phyloP scores from a whole-genome alignment of 2,113 vertebrate species.

The Tangachromis dhanisi region DNA sequence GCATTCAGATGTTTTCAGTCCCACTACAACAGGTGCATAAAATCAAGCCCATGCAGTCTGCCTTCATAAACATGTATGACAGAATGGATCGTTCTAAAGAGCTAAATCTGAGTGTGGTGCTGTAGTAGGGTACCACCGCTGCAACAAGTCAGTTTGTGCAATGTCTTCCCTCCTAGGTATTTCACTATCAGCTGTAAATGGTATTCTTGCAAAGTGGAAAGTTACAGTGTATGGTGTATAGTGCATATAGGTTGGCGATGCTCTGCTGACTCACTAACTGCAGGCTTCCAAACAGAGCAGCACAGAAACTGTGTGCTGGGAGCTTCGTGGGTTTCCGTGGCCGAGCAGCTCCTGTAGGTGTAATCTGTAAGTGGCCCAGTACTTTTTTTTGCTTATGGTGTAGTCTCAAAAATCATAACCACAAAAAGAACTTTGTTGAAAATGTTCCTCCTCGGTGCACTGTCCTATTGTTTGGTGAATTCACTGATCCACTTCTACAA shows the following conservation, averaged over 20 bases:
- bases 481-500: background rate
- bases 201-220: background rate
- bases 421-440: background rate
- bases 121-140: background rate
- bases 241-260: background rate
- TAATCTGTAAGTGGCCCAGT: background rate
- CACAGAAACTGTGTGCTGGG: no score
- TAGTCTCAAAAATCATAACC: background rate
- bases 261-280: background rate
- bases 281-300: no score
- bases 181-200: background rate
- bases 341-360: background rate
- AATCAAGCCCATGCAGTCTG: background rate
- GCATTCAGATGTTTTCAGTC: background rate
- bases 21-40: background rate
- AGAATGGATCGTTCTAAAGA: background rate
- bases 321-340: background rate
- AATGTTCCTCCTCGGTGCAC: background rate
- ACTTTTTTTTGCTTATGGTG: accelerated
- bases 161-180: background rate
- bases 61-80: background rate
- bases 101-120: background rate
- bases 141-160: background rate
- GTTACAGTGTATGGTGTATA: accelerated
- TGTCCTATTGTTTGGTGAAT: background rate